Percentiles rank a stretch among this genome's conserved stretches.
phyloP scores from a whole-genome alignment of 2,888 invertebrate species.

The Eucriotettix oculatus region DNA sequence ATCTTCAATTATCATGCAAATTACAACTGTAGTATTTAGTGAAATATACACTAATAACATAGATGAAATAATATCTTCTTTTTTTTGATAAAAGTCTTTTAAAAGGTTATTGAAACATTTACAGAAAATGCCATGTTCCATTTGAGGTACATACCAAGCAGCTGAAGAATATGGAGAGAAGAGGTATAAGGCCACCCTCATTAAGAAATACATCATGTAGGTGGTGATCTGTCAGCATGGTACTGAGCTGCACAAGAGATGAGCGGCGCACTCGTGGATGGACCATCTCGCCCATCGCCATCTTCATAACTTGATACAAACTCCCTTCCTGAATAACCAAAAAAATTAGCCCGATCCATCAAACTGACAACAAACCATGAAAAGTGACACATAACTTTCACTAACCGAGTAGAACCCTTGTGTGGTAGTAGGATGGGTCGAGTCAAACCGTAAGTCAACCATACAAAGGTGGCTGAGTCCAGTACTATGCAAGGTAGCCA shows the following conservation, averaged over 20 bases:
- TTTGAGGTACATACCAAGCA: conserved; percentile 21
- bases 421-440: conserved; percentile 20
- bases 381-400: background rate
- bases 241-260: conserved; percentile 47
- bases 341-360: background rate
- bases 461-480: conserved; percentile 7
- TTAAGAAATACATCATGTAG: conserved; percentile 42
- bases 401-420: conserved; percentile 27
- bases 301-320: conserved; percentile 28
- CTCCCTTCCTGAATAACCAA: conserved; percentile 26
- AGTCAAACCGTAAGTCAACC: conserved; percentile 17
- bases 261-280: conserved; percentile 51
- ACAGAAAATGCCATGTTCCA: no score
- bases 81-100: no score
- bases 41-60: no score
- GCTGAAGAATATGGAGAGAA: conserved; percentile 29
- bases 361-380: background rate
- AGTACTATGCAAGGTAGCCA: conserved; percentile 26
- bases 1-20: no score
- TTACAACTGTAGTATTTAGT: no score
- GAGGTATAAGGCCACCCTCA: conserved; percentile 34
- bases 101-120: no score
- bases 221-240: conserved; percentile 44
- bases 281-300: conserved; percentile 26
- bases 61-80: no score